phyloP scores from a whole-genome alignment of 2,888 invertebrate species.

The Schizotus pectinicornis region DNA sequence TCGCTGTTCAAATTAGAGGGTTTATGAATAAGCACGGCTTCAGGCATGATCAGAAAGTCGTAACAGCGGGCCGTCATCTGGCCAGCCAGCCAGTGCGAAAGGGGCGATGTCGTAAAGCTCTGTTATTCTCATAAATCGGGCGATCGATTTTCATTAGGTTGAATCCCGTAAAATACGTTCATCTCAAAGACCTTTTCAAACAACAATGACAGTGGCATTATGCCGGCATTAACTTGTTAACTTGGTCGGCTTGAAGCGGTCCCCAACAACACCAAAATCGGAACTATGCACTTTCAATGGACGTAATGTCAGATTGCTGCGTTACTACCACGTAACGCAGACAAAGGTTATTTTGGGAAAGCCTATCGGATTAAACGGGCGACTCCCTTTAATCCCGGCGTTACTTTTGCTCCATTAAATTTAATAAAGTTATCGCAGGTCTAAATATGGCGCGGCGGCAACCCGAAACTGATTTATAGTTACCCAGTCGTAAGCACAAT shows the following conservation, averaged over 20 bases:
- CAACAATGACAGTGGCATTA: slow-evolving; percentile 20
- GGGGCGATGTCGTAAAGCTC: slow-evolving; percentile 7
- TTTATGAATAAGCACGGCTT: no score
- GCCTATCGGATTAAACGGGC: no score
- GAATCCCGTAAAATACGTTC: slow-evolving; percentile 16
- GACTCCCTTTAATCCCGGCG: no score
- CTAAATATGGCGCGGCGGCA: no score
- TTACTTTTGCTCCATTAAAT: no score
- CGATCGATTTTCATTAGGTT: slow-evolving; percentile 14
- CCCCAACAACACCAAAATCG: slow-evolving; percentile 2
- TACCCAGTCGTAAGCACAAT: no score
- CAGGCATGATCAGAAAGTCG: neutral
- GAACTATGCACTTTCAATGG: slow-evolving; percentile 14
- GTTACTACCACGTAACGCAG: no score
- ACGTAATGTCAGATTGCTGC: no score
- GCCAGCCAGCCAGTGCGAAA: neutral
- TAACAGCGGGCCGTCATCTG: slow-evolving; percentile 1
- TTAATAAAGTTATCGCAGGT: no score
- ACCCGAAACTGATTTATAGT: no score
- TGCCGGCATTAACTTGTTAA: slow-evolving; percentile 14
- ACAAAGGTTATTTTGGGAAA: no score
- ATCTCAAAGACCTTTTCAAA: slow-evolving; percentile 18
- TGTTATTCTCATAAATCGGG: slow-evolving; percentile 11
- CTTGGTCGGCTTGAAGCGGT: neutral
- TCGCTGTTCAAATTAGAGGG: no score